Conservation (phyloP, 2,888 invertebrate genomes). For the Nymphalis urticae region DNA sequence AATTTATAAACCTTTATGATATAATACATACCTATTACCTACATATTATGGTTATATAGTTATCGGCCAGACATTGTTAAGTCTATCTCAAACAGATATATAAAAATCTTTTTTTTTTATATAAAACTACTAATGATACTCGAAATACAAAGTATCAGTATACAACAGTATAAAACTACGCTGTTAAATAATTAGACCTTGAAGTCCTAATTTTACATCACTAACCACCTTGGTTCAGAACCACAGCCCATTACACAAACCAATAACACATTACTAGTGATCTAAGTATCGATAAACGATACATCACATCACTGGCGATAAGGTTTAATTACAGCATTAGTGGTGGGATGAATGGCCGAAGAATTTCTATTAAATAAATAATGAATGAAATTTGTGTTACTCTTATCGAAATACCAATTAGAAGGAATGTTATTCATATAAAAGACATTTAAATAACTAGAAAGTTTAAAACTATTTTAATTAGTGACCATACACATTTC, state of each 20-base stretch:
- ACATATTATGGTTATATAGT: no score
- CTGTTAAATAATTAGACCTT: no score
- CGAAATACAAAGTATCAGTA: no score
- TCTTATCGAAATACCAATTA: slow-evolving; percentile 13
- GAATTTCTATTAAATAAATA: slow-evolving; percentile 11
- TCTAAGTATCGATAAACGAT: slow-evolving; percentile 33
- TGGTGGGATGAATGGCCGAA: slow-evolving; percentile 19
- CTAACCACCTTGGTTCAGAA: not conserved
- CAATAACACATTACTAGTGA: slow-evolving; percentile 25
- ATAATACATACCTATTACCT: no score
- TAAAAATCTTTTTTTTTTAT: no score
- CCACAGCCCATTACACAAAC: slow-evolving; percentile 31
- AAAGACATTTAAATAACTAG: not conserved
- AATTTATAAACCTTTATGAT: no score
- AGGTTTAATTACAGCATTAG: slow-evolving; percentile 19
- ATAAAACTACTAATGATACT: no score
- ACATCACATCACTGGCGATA: slow-evolving; percentile 27
- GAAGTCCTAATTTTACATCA: slow-evolving; percentile 4
- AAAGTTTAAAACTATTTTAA: not conserved
- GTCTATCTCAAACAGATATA: no score
- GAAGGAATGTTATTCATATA: not conserved
- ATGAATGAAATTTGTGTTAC: not conserved
- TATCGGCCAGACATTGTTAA: no score
- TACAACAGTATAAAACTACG: no score
- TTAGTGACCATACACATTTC: not conserved